Evolutionary conservation across 2,797 vertebrate genomes (phyloP), one percentile per base, ranked within the genome.

Genomic region (Eospalax fontanierii): DNA sequence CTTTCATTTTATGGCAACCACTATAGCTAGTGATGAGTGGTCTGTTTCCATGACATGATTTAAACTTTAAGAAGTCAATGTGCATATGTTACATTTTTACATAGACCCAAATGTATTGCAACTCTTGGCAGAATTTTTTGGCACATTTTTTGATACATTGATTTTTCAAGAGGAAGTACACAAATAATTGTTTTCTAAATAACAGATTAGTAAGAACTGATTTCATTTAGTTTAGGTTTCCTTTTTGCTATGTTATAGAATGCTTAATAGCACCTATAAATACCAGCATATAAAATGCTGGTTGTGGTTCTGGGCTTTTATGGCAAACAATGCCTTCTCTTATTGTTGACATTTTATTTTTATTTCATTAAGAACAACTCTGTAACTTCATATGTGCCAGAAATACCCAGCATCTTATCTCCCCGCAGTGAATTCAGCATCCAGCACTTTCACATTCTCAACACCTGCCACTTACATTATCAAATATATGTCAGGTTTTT

Each of bases 151-250:
- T n/a, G n/a, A n/a, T 90, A 0, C 22, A 80, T 43, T 80, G 68
- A 68, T 90, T 26, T 87, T 95, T 95, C 88, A 87, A 84, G 80
- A 82, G 28, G 92, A 93, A 87, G 10, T 73, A 38, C 1, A 79
- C 4, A 81, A 59, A 11, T 46, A 33, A 68, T 87, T 90, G 15
- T 91, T 90, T 92, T 54, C 28, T 87, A 79, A 76, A 54, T 38
- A 81, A 18, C 57, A 93, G 70, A 68, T 59, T 93, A 66, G 2
- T 38, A 65, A 7, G 66, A 38, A n/a, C 14, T 57, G 76, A 3
- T 78, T 94, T 80, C 18, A n/a, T 78, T 92, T 80, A 71, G 0
- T 54, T 80, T 46, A 65, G 12, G n/a, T 83, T 89, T 30, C 7
- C 15, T 50, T 89, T 65, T 11, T 68, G 66, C 46, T 28, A 1